Evolutionary conservation across 2,797 vertebrate genomes (phyloP).

Genomic region (Pipistrellus pygmaeus): DNA sequence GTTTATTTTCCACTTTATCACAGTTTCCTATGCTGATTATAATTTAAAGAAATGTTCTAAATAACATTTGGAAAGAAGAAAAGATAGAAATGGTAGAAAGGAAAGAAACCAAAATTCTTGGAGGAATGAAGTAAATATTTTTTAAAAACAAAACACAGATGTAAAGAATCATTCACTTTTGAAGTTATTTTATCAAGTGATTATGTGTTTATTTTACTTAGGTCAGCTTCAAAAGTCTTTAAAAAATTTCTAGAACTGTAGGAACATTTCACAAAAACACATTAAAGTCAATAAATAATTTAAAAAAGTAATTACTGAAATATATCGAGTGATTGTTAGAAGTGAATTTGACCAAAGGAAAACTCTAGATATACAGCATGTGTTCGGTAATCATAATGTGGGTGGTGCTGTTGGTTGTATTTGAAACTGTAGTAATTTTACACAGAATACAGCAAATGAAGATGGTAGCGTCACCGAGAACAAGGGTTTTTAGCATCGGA

Average conservation of each 20-base stretch:
- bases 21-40: not conserved
- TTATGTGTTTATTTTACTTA: not conserved
- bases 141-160: not conserved
- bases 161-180: not conserved
- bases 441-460: not conserved
- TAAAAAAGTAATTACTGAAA: conserved; percentile 6
- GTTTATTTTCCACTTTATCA: not conserved
- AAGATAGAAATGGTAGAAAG: not conserved
- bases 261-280: not conserved
- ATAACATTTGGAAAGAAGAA: not conserved
- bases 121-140: not conserved
- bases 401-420: not conserved
- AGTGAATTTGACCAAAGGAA: not conserved
- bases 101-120: not conserved
- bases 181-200: not conserved
- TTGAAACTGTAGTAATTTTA: not conserved
- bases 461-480: not conserved
- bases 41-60: not conserved
- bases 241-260: not conserved
- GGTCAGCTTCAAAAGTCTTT: not conserved
- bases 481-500: not conserved
- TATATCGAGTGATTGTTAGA: not conserved
- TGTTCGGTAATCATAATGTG: not conserved
- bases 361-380: not conserved
- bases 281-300: not conserved